These are phyloP conservation scores for Melanotus villosus DNA, from an alignment of 2,888 invertebrate species.

Conservation along the genomic window DNA sequence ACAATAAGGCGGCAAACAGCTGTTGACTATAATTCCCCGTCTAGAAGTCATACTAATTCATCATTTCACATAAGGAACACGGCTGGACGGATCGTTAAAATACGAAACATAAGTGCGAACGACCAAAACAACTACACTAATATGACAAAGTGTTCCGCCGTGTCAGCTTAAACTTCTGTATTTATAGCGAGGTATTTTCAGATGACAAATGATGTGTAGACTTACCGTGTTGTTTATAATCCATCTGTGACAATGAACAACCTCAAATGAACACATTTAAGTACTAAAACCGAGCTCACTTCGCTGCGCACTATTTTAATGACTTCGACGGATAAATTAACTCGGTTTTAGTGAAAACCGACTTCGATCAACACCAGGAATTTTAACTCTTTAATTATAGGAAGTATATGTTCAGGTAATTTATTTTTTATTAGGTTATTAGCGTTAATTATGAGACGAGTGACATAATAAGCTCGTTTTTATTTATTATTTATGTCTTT, in stretches of 20 bases:
- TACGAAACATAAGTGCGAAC: constrained; percentile 64
- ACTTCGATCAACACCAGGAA: too few species aligned
- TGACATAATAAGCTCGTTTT: too few species aligned
- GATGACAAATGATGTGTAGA: constrained; percentile 63
- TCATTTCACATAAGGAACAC: constrained; percentile 57
- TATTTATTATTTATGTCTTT: too few species aligned
- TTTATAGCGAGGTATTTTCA: constrained; percentile 59
- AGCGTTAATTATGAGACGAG: too few species aligned
- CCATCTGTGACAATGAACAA: constrained; percentile 59
- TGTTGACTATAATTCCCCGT: constrained; percentile 60
- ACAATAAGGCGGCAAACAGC: constrained; percentile 58
- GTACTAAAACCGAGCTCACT: background rate
- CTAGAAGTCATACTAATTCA: constrained; percentile 57
- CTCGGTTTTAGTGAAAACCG: too few species aligned
- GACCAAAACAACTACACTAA: constrained; percentile 57
- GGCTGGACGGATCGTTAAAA: constrained; percentile 62
- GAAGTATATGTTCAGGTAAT: too few species aligned
- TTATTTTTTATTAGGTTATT: too few species aligned
- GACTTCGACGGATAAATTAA: too few species aligned
- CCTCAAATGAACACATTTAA: constrained; percentile 35
- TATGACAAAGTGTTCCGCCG: constrained; percentile 62
- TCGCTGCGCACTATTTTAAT: background rate
- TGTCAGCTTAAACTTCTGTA: constrained; percentile 51
- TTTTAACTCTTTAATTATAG: too few species aligned
- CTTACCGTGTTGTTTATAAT: constrained; percentile 56